Evolutionary conservation across 2,797 vertebrate genomes (phyloP).

Genomic region (Eulemur coronatus): DNA sequence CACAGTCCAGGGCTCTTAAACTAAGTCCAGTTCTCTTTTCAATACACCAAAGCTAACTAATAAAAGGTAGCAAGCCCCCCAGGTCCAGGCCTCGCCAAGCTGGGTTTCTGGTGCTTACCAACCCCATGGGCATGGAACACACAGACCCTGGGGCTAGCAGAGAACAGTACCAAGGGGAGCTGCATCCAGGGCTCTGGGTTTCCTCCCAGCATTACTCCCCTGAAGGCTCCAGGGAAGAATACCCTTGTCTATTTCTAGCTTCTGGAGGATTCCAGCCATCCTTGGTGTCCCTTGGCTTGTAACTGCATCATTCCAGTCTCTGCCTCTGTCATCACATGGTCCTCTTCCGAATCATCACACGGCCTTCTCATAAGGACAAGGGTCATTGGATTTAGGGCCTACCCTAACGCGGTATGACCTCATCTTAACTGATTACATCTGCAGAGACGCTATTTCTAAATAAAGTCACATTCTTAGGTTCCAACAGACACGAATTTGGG

Average conservation of each 20-base stretch:
- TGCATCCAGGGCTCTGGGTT: rapidly evolving
- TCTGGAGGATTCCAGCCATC: background rate
- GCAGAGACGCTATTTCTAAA: background rate
- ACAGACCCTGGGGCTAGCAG: background rate
- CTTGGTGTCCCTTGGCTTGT: background rate
- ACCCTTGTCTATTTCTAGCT: background rate
- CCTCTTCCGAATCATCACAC: background rate
- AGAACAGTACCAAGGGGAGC: background rate
- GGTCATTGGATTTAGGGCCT: background rate
- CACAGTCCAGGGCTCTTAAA: background rate
- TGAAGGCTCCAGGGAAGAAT: no score
- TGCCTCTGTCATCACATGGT: background rate
- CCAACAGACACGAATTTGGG: background rate
- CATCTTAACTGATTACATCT: background rate
- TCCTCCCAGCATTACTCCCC: background rate
- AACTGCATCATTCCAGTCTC: background rate
- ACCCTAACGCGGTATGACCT: background rate
- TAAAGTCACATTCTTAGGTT: background rate
- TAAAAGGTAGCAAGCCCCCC: background rate
- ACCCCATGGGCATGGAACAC: rapidly evolving
- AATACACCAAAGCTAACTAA: background rate
- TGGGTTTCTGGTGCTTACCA: background rate
- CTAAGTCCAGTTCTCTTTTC: background rate
- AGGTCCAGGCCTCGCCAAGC: background rate
- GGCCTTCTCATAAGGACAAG: background rate